phyloP scores from a whole-genome alignment of 2,113 vertebrate species.

The Microcebus griseorufus region DNA sequence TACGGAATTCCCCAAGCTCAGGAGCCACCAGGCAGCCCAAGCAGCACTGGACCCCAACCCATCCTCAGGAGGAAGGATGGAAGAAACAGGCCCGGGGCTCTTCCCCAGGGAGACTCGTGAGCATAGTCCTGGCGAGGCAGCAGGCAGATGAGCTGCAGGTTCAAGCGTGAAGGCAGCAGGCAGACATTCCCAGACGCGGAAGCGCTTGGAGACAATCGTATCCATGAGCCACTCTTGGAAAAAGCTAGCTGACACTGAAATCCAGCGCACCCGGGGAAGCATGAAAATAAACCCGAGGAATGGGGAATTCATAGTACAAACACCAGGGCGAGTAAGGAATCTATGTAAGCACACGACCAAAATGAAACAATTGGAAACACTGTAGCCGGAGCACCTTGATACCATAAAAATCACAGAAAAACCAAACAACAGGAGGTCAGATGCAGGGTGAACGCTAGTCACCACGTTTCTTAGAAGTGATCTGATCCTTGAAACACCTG shows the following conservation, averaged over 20 bases:
- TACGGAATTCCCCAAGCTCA: neutral
- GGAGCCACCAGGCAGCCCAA: neutral
- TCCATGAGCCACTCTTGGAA: neutral
- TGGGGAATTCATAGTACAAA: neutral
- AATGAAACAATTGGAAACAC: accelerated
- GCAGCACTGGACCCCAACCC: neutral
- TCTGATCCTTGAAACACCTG: neutral
- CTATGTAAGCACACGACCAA: neutral
- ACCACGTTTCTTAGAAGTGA: neutral
- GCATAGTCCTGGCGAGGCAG: neutral
- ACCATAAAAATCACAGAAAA: neutral
- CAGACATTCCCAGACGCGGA: neutral
- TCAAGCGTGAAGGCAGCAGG: neutral
- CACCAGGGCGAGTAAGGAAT: neutral
- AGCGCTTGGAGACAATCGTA: accelerated
- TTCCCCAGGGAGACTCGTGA: neutral
- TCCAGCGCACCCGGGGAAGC: neutral
- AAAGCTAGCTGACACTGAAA: neutral
- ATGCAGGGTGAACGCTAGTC: accelerated
- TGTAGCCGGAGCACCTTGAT: neutral
- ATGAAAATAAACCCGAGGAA: neutral
- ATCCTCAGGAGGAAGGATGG: neutral
- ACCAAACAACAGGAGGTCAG: neutral
- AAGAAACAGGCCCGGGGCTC: neutral
- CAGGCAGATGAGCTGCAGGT: accelerated